phyloP scores from a whole-genome alignment of 1,140 invertebrate species.

The Macrotrachela quadricornifera region DNA sequence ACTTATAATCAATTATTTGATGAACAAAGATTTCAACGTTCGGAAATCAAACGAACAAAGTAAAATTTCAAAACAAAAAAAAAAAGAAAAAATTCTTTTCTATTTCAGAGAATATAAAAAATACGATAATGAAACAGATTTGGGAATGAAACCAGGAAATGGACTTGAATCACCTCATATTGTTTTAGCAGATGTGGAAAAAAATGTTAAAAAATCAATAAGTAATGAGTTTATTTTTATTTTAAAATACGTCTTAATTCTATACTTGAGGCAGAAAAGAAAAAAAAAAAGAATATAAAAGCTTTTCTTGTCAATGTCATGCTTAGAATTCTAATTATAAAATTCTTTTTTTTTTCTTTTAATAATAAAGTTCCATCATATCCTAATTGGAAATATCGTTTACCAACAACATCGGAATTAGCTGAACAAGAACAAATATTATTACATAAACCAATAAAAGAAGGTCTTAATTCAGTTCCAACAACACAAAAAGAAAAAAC shows the following conservation, averaged over 20 bases:
- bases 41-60: constrained; percentile 14
- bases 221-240: not conserved
- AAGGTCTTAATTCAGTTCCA: constrained; percentile 25
- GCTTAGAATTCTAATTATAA: too few relatives aligned
- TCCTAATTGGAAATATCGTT: constrained; percentile 1
- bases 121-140: not conserved
- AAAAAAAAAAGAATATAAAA: too few relatives aligned
- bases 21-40: constrained; percentile 16
- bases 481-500: constrained; percentile 19
- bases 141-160: not conserved
- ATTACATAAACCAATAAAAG: constrained; percentile 4
- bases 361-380: not conserved
- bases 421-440: constrained; percentile 4
- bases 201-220: not conserved
- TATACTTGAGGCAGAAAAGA: too few relatives aligned
- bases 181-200: not conserved
- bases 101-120: not conserved
- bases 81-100: constrained; percentile 13
- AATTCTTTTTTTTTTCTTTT: too few relatives aligned
- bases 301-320: too few relatives aligned
- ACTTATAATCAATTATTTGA: constrained; percentile 18
- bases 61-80: not conserved
- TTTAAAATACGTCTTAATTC: too few relatives aligned
- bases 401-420: not conserved
- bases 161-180: not conserved